phyloP scores from a whole-genome alignment of 2,113 vertebrate species.

The Elachura formosa region DNA sequence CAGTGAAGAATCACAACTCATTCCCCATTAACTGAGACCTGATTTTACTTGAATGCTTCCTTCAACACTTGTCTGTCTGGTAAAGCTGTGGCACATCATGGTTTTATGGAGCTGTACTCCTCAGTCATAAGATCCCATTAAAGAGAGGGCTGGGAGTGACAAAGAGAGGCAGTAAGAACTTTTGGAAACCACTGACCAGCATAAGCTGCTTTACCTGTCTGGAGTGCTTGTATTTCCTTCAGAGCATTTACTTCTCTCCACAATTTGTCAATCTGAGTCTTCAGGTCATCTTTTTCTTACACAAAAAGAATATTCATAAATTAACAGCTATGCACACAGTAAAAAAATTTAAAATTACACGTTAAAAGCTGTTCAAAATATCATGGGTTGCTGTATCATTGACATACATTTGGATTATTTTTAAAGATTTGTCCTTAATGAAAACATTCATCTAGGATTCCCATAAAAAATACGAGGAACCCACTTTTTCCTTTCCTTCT shows the following conservation, averaged over 20 bases:
- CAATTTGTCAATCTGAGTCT: conserved; percentile 85
- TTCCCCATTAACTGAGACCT: neutral
- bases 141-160: neutral
- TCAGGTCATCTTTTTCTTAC: conserved; percentile 82
- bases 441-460: neutral
- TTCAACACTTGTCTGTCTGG: neutral
- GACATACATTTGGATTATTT: neutral
- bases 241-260: conserved; percentile 95
- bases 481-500: neutral
- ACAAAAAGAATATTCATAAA: neutral
- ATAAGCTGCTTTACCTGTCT: conserved; percentile 81
- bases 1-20: neutral
- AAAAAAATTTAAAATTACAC: neutral
- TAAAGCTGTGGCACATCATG: neutral
- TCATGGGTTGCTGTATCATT: neutral
- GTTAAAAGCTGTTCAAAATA: neutral
- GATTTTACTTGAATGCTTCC: neutral
- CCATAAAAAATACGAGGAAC: neutral
- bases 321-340: neutral
- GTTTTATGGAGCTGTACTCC: neutral
- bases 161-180: neutral
- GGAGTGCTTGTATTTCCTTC: conserved; percentile 94
- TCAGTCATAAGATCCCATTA: neutral
- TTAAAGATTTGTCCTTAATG: neutral
- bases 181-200: neutral